Conservation (phyloP, 2,888 invertebrate species). For the Eledona agricola region DNA sequence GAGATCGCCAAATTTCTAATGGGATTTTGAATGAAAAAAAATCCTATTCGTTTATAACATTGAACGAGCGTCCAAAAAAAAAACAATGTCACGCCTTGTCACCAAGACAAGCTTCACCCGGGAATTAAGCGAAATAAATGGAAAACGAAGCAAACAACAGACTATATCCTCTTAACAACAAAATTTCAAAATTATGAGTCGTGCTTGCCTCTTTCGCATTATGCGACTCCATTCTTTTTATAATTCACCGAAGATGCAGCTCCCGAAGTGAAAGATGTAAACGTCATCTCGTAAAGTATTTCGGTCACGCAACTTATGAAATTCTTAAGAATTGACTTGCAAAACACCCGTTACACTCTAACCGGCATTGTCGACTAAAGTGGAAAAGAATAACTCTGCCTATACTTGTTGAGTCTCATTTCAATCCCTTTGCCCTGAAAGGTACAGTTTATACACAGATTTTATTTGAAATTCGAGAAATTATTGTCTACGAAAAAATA, state of each 20-base stretch:
- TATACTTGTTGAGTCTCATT: too few species aligned
- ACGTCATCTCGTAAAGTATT: constrained; percentile 21
- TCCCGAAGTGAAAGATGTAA: constrained; percentile 17
- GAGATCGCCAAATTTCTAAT: constrained; percentile 14
- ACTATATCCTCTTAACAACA: too few species aligned
- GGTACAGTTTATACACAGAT: too few species aligned
- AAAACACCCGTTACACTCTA: constrained; percentile 12
- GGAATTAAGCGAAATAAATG: constrained; percentile 38
- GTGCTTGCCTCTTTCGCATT: too few species aligned
- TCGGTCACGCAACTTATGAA: constrained; percentile 13
- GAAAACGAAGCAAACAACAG: too few species aligned
- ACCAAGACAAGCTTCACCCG: constrained; percentile 23
- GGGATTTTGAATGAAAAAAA: too few species aligned
- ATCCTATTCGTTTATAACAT: neutral
- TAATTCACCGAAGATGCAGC: constrained; percentile 16
- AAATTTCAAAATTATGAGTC: too few species aligned
- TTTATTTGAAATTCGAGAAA: too few species aligned
- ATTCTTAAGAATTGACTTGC: constrained; percentile 17
- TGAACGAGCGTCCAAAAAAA: constrained; percentile 1
- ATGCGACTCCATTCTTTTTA: constrained; percentile 15
- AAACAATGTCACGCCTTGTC: constrained; percentile 36
- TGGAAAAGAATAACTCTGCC: constrained; percentile 18
- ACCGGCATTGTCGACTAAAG: constrained; percentile 15
- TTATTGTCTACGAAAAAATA: too few species aligned
- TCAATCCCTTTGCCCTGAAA: too few species aligned